Evolutionary conservation across 23 tunicate genomes (phyloP), one percentile per base, ranked within the genome.

Genomic region (Phallusia fumigata): DNA sequence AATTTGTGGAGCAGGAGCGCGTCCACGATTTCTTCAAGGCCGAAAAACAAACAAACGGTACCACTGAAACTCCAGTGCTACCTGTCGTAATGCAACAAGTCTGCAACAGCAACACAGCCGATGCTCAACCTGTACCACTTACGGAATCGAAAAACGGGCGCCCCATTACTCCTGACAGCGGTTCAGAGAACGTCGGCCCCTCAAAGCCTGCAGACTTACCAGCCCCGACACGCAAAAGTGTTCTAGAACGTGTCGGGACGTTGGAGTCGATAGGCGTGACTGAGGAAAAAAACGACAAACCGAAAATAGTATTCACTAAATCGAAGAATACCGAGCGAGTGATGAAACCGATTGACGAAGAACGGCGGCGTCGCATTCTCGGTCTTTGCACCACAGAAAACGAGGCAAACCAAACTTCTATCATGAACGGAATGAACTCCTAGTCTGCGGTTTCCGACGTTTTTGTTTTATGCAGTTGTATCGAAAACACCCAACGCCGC

Each of bases 341-440:
- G 30, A 35, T 36, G 13, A 81, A 49, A 19, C 44, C 36, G 28
- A 53, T 75, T 51, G 94, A 89, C 82, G 89, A 90, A 2, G 89
- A 90, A 72, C 65, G 95, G 21, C 79, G 89, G 32, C 79, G 89
- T 2, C 86, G 95, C 36, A 90, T 90, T 30, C 82, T 90, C 10
- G 95, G 95, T 8, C 84, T 88, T 65, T 40, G 87, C 16, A 33
- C 86, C 15, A 47, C 77, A 24, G 85, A 35, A 24, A 74, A 74
- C 78, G 78, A 33, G 78, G 3, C 69, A 8, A 16, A 58, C 16
- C 69, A 58, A 24, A 22, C 26, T 21, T 5, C 69, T 58, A 22
- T 58, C 28, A 3, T 16, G 5, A 58, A 58, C 13, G 69, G 69
- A 58, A 16, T 58, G 3, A 22, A 13, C 5, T 58, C 69, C 28